Base-by-base conservation (phyloP, 2,113 vertebrate species). In the Megalops atlanticus region DNA sequence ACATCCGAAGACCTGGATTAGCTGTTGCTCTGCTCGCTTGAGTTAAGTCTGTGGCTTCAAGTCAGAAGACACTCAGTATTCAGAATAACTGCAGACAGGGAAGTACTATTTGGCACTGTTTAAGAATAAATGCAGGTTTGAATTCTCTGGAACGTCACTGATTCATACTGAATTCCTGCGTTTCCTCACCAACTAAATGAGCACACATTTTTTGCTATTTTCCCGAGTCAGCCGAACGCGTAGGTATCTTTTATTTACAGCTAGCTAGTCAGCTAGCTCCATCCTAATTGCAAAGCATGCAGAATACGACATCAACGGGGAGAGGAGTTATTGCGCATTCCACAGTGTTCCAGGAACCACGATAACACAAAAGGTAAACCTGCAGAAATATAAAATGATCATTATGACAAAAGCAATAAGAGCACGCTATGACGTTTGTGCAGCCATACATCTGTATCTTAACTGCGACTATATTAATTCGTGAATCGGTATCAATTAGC, bases 321-420 rank as follows among this genome's bases (percentile, higher is more conserved):
- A 83, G 74, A 64, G 83, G 78, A 81, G 39, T 77, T 72, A 84
- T 82, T 81, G 81, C 82, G 81, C 75, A 38, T 75, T 78, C 54
- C 64, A 77, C 73, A 78, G 85, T 80, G 73, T 81, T 80, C 74
- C 71, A 80, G 69, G 52, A 80, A 89, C 78, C 79, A 52, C 81
- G 64, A 74, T 83, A 86, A 86, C 77, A 75, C 47, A 76, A n/a
- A 83, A 87, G 86, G 88, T 88, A 86, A 85, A 77, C 45, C 79
- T 43, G 39, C 35, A 41, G n/a, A 15, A 70, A 35, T 79, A 45
- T 33, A 79, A 24, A 31, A 35, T 69, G 40, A 70, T 70, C 70
- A 71, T 31, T 64, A 27, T 8, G 58, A 79, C 70, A 79, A 52
- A 52, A 45, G 47, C 15, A 36, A 31, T 16, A n/a, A 24, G 77